These are phyloP conservation scores for Apus apus DNA, from an alignment of 2,113 vertebrate species.

Conservation along the genomic window DNA sequence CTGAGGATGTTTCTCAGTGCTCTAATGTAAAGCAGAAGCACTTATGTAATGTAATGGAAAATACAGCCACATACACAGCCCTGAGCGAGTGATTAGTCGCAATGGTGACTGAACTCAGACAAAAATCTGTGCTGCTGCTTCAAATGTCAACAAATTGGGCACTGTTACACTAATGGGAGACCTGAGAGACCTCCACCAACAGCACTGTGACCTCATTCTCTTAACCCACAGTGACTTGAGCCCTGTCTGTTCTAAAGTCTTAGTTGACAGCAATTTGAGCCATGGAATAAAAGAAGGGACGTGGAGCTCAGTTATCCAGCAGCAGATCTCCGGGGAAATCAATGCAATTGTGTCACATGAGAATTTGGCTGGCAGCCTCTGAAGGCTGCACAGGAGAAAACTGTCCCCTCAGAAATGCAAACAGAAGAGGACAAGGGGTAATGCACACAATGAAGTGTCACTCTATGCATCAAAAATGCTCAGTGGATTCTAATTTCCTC, in stretches of 20 bases:
- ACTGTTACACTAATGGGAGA: background rate
- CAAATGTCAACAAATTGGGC: conserved; percentile 1
- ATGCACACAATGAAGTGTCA: background rate
- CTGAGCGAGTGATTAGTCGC: conserved; percentile 9
- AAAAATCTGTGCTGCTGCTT: background rate
- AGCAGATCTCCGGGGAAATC: conserved; percentile 39
- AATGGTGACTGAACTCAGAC: background rate
- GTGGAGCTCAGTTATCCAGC: conserved; percentile 32
- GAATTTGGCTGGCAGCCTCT: conserved; percentile 23
- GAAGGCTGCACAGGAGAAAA: background rate
- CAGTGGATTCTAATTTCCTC: background rate
- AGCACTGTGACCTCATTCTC: background rate
- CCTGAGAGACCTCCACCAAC: background rate
- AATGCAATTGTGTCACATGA: conserved; percentile 53
- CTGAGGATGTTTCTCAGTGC: background rate
- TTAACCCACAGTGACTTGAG: conserved; percentile 4
- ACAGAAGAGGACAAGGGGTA: background rate
- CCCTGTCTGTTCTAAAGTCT: background rate
- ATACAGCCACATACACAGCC: conserved; percentile 11
- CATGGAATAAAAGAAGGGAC: background rate
- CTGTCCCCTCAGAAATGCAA: background rate
- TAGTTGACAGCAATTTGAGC: conserved; percentile 42
- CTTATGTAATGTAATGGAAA: conserved; percentile 54
- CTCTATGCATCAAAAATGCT: background rate
- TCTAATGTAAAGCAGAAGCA: conserved; percentile 49